Percentiles rank a stretch among this genome's conserved stretches.
phyloP scores from a whole-genome alignment of 2,888 invertebrate genomes.

The Antheraea yamamai region DNA sequence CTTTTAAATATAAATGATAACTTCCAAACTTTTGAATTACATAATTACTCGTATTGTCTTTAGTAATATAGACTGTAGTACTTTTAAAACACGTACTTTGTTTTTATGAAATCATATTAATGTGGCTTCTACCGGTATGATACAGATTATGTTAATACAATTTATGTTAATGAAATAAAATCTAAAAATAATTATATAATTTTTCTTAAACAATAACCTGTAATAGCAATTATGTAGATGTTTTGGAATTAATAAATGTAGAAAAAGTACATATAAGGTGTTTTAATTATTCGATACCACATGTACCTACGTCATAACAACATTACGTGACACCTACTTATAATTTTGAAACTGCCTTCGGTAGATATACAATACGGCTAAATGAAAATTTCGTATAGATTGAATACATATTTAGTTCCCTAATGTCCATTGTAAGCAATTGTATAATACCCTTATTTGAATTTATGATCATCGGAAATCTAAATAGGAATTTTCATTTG shows the following conservation, averaged over 20 bases:
- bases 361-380: too few relatives aligned
- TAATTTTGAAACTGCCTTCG: too few relatives aligned
- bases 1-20: background rate
- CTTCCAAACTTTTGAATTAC: background rate
- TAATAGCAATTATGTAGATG: background rate
- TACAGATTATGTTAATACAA: background rate
- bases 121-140: background rate
- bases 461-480: too few relatives aligned
- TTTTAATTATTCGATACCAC: background rate
- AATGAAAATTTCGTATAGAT: too few relatives aligned
- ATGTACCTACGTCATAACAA: too few relatives aligned
- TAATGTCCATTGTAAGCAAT: too few relatives aligned
- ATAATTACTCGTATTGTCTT: background rate
- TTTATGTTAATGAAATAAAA: background rate
- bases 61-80: background rate
- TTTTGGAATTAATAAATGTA: slow-evolving; percentile 4
- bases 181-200: background rate
- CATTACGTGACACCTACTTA: too few relatives aligned
- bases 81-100: background rate
- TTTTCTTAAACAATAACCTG: background rate
- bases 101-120: background rate
- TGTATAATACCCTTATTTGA: too few relatives aligned
- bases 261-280: background rate
- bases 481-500: too few relatives aligned
- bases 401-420: too few relatives aligned